These are phyloP conservation scores for Ormyrus pomaceus DNA, from an alignment of 2,888 invertebrate genomes.

Conservation along the genomic window DNA sequence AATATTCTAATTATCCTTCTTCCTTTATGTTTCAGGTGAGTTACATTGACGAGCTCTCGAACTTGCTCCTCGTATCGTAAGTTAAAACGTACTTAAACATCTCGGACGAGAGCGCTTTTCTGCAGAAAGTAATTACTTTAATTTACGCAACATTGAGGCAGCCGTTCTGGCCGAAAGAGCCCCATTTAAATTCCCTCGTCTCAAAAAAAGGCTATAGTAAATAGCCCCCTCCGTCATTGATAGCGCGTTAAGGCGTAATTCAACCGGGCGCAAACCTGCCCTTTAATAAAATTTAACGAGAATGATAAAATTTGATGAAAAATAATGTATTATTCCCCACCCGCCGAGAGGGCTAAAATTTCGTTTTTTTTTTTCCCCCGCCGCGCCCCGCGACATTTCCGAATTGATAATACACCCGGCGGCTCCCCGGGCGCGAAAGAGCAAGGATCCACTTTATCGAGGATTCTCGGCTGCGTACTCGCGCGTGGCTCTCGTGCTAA, in stretches of 20 bases:
- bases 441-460: no score
- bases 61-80: slow-evolving; percentile 1
- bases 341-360: not conserved
- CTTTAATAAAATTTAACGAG: slow-evolving; percentile 40
- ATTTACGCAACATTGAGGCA: no score
- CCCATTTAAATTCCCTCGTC: no score
- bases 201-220: not conserved
- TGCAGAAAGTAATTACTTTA: not conserved
- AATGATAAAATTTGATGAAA: slow-evolving; percentile 47
- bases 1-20: not conserved
- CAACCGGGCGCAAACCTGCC: not conserved
- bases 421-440: not conserved
- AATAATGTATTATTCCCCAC: slow-evolving; percentile 24
- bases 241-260: slow-evolving; percentile 28
- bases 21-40: slow-evolving; percentile 48
- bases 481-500: no score
- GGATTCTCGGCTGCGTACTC: no score
- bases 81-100: not conserved
- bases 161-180: no score
- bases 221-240: slow-evolving; percentile 25
- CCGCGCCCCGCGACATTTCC: not conserved
- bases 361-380: not conserved
- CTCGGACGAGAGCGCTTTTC: not conserved
- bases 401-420: slow-evolving; percentile 33
- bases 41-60: not conserved